Evolutionary conservation across 2,888 invertebrate species (phyloP).

Genomic region (Icerya purchasi): DNA sequence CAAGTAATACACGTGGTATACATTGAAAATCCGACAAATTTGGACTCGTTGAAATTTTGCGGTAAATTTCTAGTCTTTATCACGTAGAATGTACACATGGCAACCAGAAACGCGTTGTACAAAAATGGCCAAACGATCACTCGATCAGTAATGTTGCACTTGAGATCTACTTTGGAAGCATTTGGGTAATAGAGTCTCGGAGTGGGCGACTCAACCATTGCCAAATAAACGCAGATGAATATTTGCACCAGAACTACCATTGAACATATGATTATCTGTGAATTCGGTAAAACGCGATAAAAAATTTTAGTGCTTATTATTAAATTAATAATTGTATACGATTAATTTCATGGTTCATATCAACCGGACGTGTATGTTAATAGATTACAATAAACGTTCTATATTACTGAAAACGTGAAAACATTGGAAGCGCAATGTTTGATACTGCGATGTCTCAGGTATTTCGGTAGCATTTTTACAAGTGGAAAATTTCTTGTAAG

Average conservation of each 20-base stretch:
- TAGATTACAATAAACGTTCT: no score
- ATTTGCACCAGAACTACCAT: background rate
- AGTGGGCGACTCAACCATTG: background rate
- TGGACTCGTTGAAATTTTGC: constrained; percentile 59
- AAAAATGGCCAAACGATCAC: constrained; percentile 29
- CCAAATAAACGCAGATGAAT: background rate
- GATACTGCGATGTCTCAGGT: no score
- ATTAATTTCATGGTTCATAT: no score
- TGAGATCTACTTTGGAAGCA: background rate
- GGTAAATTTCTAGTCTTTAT: constrained; percentile 54
- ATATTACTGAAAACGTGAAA: no score
- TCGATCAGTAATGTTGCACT: background rate
- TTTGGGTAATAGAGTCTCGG: background rate
- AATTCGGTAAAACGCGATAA: no score
- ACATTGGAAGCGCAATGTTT: no score
- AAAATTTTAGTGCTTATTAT: no score
- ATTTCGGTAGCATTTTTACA: no score
- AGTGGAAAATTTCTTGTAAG: no score
- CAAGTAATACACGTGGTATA: constrained; percentile 57
- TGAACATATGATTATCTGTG: background rate
- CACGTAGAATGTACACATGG: constrained; percentile 55
- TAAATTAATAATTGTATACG: no score
- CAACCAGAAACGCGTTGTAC: constrained; percentile 46
- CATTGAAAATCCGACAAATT: constrained; percentile 57
- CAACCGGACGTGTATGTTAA: no score